phyloP scores from a whole-genome alignment of 2,797 vertebrate genomes.

The Gobio occitaniae region DNA sequence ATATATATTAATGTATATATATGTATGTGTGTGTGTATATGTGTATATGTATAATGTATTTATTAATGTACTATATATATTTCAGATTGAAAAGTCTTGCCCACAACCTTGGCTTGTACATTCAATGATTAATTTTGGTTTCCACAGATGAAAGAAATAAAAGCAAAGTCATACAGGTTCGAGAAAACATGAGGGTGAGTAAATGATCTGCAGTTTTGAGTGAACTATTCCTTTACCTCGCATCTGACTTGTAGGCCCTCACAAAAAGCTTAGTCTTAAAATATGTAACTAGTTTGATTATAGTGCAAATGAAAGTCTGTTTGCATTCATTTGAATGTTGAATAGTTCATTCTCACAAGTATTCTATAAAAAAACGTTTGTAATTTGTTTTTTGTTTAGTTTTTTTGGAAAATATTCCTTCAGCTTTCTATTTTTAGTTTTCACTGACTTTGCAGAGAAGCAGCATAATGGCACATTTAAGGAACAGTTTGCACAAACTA shows the following conservation, averaged over 20 bases:
- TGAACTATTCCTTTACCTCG: not conserved
- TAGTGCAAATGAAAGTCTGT: not conserved
- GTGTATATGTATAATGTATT: too few relatives aligned
- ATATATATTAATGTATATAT: too few relatives aligned
- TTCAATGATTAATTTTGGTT: not conserved
- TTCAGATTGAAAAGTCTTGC: not conserved
- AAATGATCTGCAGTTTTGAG: not conserved
- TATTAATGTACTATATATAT: too few relatives aligned
- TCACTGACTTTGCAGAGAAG: conserved; percentile 26
- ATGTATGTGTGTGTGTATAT: too few relatives aligned
- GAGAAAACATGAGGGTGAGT: not conserved
- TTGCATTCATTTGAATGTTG: not conserved
- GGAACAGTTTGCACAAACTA: conserved; percentile 45
- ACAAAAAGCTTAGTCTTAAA: not conserved
- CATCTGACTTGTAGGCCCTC: not conserved
- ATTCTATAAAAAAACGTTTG: not conserved
- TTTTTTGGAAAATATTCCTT: not conserved
- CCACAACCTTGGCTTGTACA: not conserved
- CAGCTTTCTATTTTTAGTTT: conserved; percentile 22
- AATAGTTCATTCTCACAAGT: not conserved
- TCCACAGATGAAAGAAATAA: not conserved
- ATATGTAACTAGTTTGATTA: not conserved
- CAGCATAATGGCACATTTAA: conserved; percentile 69
- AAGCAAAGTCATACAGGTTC: not conserved
- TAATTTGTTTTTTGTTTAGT: not conserved